A percentile compares a stretch with the other conserved stretches of the same genome.
Conservation (phyloP, 2,113 vertebrate genomes). For the Microcebus tavaratra region DNA sequence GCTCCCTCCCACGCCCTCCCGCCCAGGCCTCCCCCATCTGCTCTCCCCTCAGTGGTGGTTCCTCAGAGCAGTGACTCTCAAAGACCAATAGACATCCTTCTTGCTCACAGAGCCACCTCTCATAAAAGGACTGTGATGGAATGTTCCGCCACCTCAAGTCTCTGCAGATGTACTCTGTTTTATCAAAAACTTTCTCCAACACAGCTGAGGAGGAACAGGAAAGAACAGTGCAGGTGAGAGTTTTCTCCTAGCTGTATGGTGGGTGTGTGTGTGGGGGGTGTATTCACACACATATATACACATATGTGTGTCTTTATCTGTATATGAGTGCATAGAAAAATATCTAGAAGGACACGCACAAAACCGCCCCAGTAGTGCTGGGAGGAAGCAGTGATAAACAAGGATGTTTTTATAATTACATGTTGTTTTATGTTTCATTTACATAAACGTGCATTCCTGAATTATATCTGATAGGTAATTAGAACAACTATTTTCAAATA, state of each 20-base stretch:
- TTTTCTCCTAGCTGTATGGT: background rate
- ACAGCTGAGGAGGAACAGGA: background rate
- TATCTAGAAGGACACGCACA: background rate
- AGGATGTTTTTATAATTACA: background rate
- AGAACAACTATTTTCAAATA: background rate
- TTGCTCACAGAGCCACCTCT: background rate
- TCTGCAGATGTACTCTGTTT: background rate
- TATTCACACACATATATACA: too few species aligned
- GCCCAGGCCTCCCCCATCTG: background rate
- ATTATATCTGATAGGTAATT: background rate
- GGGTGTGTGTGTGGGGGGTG: background rate
- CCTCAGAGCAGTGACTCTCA: background rate
- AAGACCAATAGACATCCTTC: background rate
- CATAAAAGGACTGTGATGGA: background rate
- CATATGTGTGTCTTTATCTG: background rate
- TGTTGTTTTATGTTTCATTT: background rate
- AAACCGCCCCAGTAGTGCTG: background rate
- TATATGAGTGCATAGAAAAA: background rate
- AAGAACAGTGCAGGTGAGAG: background rate
- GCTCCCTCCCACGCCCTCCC: background rate
- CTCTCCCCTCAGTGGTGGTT: background rate
- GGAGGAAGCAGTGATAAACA: background rate
- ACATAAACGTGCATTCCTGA: conserved; percentile 5
- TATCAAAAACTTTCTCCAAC: background rate
- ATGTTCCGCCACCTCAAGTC: background rate